These are phyloP conservation scores for Lerema accius DNA, from an alignment of 1,140 invertebrate species.

Conservation along the genomic window DNA sequence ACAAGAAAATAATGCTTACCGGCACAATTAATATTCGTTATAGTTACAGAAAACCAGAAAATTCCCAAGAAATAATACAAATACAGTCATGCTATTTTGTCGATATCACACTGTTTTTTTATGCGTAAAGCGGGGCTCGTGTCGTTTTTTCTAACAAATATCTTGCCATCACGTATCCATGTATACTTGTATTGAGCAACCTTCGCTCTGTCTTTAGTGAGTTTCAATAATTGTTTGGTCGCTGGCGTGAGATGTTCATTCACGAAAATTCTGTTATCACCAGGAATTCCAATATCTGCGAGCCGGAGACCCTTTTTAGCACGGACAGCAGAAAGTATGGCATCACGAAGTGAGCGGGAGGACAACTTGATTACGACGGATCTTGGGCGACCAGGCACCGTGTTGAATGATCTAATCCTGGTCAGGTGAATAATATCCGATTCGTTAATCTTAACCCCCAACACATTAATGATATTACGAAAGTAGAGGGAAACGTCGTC, in stretches of 20 bases:
- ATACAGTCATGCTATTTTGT: neutral
- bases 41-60: neutral
- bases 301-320: neutral
- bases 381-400: too few relatives aligned
- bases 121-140: neutral
- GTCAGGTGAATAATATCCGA: too few relatives aligned
- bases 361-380: too few relatives aligned
- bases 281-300: neutral
- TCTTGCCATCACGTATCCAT: neutral
- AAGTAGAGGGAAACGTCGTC: too few relatives aligned
- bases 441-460: too few relatives aligned
- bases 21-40: neutral
- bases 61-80: neutral
- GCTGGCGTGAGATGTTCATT: neutral
- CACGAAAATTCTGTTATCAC: neutral
- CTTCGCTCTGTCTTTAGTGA: neutral
- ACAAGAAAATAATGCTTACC: neutral
- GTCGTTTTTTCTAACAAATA: neutral
- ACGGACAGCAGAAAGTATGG: neutral
- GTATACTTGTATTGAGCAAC: neutral
- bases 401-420: too few relatives aligned
- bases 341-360: neutral
- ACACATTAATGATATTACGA: too few relatives aligned
- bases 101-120: neutral
- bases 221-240: neutral